phyloP scores from a whole-genome alignment of 2,113 vertebrate species.

The Naja naja region DNA sequence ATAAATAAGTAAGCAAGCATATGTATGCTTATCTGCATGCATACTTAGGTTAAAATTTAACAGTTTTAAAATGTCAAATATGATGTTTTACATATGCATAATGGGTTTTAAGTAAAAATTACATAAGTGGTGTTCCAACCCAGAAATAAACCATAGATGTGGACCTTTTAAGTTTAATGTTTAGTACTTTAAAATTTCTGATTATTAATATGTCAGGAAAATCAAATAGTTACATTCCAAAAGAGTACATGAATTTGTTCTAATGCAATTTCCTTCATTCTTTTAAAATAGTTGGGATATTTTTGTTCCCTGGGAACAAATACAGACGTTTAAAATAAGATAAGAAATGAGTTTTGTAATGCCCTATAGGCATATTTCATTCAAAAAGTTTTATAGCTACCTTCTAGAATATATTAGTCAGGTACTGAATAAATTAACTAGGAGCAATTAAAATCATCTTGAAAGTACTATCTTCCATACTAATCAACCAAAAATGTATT shows the following conservation, averaged over 20 bases:
- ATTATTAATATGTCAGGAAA: not conserved
- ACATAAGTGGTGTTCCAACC: not conserved
- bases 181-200: not conserved
- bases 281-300: not conserved
- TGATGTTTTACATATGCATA: not conserved
- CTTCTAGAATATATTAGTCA: not conserved
- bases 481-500: not conserved
- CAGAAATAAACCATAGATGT: not conserved
- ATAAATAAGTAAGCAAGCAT: not conserved
- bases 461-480: rapidly evolving
- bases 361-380: not conserved
- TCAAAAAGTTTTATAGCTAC: not conserved
- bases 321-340: not conserved
- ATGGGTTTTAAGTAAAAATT: not conserved
- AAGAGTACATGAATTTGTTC: not conserved
- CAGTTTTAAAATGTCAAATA: not conserved
- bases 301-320: not conserved
- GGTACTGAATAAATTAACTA: slow-evolving; percentile 12
- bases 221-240: not conserved
- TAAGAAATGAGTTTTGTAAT: slow-evolving; percentile 6
- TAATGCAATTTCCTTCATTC: not conserved
- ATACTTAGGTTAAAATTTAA: not conserved
- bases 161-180: not conserved
- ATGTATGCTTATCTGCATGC: not conserved
- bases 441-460: not conserved